Conservation (phyloP, 2,888 invertebrate genomes). For the Drosophila eohydei region DNA sequence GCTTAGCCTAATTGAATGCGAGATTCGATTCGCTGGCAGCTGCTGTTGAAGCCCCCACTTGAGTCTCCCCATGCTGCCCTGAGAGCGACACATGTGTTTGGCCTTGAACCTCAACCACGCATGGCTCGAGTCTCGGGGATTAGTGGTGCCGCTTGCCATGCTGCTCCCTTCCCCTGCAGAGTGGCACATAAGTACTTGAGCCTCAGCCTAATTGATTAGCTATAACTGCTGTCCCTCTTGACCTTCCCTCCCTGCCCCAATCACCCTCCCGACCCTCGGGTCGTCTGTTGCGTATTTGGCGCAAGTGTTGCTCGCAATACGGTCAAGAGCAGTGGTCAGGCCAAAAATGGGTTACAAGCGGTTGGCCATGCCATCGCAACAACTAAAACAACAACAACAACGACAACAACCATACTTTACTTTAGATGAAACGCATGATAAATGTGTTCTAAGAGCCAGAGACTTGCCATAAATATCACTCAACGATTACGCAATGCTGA, state of each 20-base stretch:
- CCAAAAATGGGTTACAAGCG: constrained; percentile 73
- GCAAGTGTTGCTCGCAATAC: constrained; percentile 49
- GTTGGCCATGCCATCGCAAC: constrained; percentile 64
- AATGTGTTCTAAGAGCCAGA: constrained; percentile 16
- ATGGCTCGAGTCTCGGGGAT: constrained; percentile 25
- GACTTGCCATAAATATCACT: constrained; percentile 37
- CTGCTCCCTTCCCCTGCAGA: not conserved
- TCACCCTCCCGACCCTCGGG: constrained; percentile 7
- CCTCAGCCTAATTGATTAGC: constrained; percentile 13
- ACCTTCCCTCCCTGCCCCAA: not conserved
- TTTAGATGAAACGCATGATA: constrained; percentile 7
- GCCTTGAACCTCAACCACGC: constrained; percentile 4
- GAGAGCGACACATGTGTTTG: not conserved
- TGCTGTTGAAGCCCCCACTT: not conserved
- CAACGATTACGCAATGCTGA: constrained; percentile 39
- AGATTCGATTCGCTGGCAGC: not conserved
- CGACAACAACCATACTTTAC: constrained; percentile 10
- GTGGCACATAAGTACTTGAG: constrained; percentile 6
- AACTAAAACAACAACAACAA: constrained; percentile 1
- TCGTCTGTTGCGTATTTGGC: constrained; percentile 57
- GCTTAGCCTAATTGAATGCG: constrained; percentile 10
- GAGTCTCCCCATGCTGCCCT: too few species aligned
- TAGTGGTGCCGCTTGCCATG: not conserved
- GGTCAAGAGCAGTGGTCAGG: constrained; percentile 64
- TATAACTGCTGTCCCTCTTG: not conserved